Evolutionary conservation across 1,140 invertebrate genomes (phyloP), one percentile per base, ranked within the genome.

Genomic region (Brachionus plicatilis): DNA sequence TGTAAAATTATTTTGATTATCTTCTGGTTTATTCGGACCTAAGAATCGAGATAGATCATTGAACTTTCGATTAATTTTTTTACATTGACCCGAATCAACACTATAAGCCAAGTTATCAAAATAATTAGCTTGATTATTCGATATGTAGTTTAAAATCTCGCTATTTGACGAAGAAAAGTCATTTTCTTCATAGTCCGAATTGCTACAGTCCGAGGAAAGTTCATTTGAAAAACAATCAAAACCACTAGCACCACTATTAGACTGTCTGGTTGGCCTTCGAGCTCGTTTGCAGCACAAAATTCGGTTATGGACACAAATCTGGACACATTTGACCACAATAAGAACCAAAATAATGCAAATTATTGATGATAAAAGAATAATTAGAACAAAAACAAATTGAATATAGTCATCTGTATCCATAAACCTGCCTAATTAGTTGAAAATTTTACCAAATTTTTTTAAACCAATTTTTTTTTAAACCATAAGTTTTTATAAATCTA

Each of bases 141-240:
- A 60, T 60, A 60, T 60, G 9, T 60, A 20, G n/a, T 76, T 33
- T 14, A 50, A 37, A 50, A 50, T 37, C 11, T 50, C 43, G 17
- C 45, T 24, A 53, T 76, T 76, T 20, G 43, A 50, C 24, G 45
- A 50, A 5, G 43, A 47, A 50, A 29, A 29, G 11, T 76, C 41
- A 50, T 76, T 47, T 11, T 76, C 72, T 76, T 76, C 72, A 76
- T 4, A 50, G 17, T 50, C 41, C 9, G 72, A 76, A 27, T 29
- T 53, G 27, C 72, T 50, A 29, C 43, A 53, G 11, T 76, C 72
- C 0, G 72, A 50, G 9, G 72, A 76, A 50, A 76, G 33, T 6
- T 76, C 72, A 27, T 50, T 47, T n/a, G 72, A 76, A 76, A 76
- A 76, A n/a, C 72, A 76, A 14, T 76, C 72, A 45, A 50, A 50